phyloP scores from a whole-genome alignment of 2,888 invertebrate species.

The Sminthurinus aureus region DNA sequence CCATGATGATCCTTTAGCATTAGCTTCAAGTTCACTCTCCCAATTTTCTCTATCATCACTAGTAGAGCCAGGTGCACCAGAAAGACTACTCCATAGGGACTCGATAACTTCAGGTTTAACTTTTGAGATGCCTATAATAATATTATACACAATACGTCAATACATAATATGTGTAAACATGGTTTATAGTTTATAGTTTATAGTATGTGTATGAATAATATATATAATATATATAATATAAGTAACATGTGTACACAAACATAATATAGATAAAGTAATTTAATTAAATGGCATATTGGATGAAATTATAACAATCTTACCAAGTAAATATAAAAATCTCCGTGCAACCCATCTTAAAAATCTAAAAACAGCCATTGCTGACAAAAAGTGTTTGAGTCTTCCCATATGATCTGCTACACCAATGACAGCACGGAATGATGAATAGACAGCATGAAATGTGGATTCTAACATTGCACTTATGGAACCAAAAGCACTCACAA shows the following conservation, averaged over 20 bases:
- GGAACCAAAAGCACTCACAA: conserved; percentile 90
- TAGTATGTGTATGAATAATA: too few relatives aligned
- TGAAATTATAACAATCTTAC: conserved; percentile 62
- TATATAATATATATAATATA: too few relatives aligned
- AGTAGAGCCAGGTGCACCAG: background rate
- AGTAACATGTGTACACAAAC: too few relatives aligned
- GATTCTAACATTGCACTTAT: conserved; percentile 97
- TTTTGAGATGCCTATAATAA: conserved; percentile 52
- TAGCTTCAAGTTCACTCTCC: conserved; percentile 62
- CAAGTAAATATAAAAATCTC: conserved; percentile 75
- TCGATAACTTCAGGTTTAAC: conserved; percentile 57
- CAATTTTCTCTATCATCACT: conserved; percentile 61
- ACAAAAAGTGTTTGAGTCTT: conserved; percentile 86
- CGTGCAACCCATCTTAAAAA: conserved; percentile 81
- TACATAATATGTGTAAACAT: too few relatives aligned
- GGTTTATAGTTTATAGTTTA: too few relatives aligned
- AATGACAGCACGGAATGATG: conserved; percentile 92
- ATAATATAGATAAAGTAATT: too few relatives aligned
- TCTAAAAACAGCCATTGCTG: conserved; percentile 83
- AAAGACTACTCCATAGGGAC: conserved; percentile 49
- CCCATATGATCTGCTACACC: conserved; percentile 95
- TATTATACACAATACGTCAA: too few relatives aligned
- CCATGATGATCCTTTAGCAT: conserved; percentile 72
- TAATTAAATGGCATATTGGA: background rate
- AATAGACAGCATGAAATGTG: conserved; percentile 93